phyloP scores from a whole-genome alignment of 2,888 invertebrate genomes.

The Pristionchus exspectatus region DNA sequence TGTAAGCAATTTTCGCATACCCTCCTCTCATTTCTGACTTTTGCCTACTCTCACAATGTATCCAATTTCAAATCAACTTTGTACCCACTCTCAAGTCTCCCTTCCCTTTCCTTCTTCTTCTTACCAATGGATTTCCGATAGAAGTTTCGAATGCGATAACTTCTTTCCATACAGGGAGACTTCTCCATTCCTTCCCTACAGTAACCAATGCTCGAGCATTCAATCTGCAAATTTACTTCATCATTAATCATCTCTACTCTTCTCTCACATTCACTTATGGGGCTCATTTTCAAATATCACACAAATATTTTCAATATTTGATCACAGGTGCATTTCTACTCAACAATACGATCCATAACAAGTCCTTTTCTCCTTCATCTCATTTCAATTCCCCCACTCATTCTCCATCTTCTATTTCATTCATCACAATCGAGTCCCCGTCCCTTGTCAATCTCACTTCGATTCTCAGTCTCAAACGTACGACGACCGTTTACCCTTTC shows the following conservation, averaged over 20 bases:
- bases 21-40: not conserved
- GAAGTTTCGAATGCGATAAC: conserved; percentile 93
- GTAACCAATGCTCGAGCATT: conserved; percentile 91
- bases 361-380: not conserved
- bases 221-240: conserved; percentile 78
- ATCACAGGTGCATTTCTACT: not conserved
- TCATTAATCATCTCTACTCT: not conserved
- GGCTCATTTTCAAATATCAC: not conserved
- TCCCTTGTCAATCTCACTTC: not conserved
- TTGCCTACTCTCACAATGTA: not conserved
- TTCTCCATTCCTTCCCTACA: conserved; percentile 95
- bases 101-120: not conserved
- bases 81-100: conserved; percentile 79
- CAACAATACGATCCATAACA: not conserved
- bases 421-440: not conserved
- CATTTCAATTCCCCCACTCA: not conserved
- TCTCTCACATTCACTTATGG: not conserved
- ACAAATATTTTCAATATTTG: not conserved
- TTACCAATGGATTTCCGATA: conserved; percentile 11
- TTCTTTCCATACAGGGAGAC: conserved; percentile 96
- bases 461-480: not conserved
- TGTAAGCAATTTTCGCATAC: not conserved
- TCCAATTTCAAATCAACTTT: conserved; percentile 81
- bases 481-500: not conserved
- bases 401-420: not conserved